A percentile compares a stretch with the other conserved stretches of the same genome.
phyloP scores from a whole-genome alignment of 2,113 vertebrate species.

The Recurvirostra avosetta region DNA sequence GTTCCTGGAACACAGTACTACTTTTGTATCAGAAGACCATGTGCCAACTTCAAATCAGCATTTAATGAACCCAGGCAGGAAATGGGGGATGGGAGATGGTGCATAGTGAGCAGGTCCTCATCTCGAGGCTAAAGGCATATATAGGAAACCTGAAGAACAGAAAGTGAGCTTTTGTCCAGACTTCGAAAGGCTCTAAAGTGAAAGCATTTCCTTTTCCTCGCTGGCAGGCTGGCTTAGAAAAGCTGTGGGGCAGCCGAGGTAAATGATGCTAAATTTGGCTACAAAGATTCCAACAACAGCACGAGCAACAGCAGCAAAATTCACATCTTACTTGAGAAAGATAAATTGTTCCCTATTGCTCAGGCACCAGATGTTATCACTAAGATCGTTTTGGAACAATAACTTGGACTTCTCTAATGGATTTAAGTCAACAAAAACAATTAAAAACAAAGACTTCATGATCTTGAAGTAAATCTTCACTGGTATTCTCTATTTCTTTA shows the following conservation, averaged over 20 bases:
- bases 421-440: not conserved
- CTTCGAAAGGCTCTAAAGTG: conserved; percentile 7
- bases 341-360: not conserved
- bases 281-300: not conserved
- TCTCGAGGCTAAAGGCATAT: conserved; percentile 72
- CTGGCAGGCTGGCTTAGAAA: not conserved
- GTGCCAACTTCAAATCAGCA: conserved; percentile 75
- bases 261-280: conserved; percentile 12
- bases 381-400: not conserved
- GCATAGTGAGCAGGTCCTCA: conserved; percentile 75
- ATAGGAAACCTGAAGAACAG: conserved; percentile 75
- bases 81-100: conserved; percentile 75
- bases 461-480: not conserved
- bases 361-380: not conserved
- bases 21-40: conserved; percentile 76
- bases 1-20: conserved; percentile 70
- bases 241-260: not conserved
- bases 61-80: conserved; percentile 86
- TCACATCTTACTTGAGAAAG: not conserved
- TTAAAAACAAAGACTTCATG: not conserved
- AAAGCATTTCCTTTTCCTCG: conserved; percentile 52
- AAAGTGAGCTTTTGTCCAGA: conserved; percentile 76
- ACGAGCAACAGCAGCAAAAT: not conserved
- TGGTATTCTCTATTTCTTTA: not conserved
- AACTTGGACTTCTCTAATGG: not conserved